These are phyloP conservation scores for Ptiloglossa arizonensis DNA, from an alignment of 1,140 invertebrate species.

Conservation along the genomic window DNA sequence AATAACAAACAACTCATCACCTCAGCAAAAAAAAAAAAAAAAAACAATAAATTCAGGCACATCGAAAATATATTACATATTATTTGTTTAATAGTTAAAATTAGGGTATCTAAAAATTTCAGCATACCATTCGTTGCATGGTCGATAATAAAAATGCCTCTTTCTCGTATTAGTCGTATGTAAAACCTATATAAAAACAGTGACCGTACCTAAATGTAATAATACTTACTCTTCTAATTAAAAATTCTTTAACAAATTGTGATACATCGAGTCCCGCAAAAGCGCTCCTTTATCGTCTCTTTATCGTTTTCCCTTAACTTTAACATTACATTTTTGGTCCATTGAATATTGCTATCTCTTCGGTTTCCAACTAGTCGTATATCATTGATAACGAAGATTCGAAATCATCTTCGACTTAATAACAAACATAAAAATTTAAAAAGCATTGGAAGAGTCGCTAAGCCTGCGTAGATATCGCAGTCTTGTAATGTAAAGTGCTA, in stretches of 20 bases:
- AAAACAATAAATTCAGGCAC: constrained; percentile 41
- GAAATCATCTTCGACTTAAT: constrained; percentile 28
- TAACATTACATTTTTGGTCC: constrained; percentile 65
- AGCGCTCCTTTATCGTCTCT: constrained; percentile 12
- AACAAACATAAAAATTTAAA: constrained; percentile 33
- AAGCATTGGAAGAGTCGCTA: constrained; percentile 34
- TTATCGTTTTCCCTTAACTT: constrained; percentile 28
- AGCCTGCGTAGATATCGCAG: constrained; percentile 41
- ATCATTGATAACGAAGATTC: constrained; percentile 15
- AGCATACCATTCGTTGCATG: constrained; percentile 44
- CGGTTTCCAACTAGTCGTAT: constrained; percentile 30
- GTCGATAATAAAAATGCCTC: constrained; percentile 48
- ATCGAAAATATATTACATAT: constrained; percentile 59
- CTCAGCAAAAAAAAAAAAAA: constrained; percentile 15
- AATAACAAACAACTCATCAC: constrained; percentile 24
- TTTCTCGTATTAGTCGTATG: constrained; percentile 1
- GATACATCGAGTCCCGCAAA: constrained; percentile 11
- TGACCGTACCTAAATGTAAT: constrained; percentile 45
- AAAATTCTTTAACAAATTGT: constrained; percentile 38
- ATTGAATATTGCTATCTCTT: constrained; percentile 59
- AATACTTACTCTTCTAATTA: constrained; percentile 56
- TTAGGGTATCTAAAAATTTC: constrained; percentile 47
- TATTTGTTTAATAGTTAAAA: constrained; percentile 46
- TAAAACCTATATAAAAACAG: constrained; percentile 50
- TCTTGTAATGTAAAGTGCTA: constrained; percentile 18